Evolutionary conservation across 2,888 invertebrate genomes (phyloP).

Genomic region (Clunio marinus): DNA sequence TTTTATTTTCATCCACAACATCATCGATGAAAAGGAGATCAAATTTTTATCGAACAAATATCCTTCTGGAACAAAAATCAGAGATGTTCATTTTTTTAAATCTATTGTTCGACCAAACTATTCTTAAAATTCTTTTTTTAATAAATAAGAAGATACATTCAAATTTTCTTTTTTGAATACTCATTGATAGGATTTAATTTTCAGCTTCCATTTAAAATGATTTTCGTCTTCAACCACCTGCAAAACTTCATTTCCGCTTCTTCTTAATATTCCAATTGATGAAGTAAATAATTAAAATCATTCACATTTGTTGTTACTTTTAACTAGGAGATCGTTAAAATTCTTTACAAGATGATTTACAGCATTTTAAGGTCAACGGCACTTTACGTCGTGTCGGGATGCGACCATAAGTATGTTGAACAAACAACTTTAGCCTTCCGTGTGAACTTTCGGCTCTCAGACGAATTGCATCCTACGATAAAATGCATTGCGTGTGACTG

Average conservation of each 20-base stretch:
- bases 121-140: too few relatives aligned
- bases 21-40: too few relatives aligned
- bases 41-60: too few relatives aligned
- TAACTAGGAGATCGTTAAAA: conserved; percentile 22
- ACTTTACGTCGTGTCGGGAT: not conserved
- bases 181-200: too few relatives aligned
- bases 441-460: conserved; percentile 4
- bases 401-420: conserved; percentile 31
- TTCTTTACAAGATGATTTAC: not conserved
- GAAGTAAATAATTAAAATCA: conserved; percentile 1
- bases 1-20: too few relatives aligned
- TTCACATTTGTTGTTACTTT: not conserved
- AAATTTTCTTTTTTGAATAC: too few relatives aligned
- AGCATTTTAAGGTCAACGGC: not conserved
- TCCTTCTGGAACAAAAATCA: too few relatives aligned
- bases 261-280: not conserved
- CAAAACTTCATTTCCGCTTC: not conserved
- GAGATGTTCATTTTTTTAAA: too few relatives aligned
- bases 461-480: not conserved
- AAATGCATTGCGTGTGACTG: conserved; percentile 2
- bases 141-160: too few relatives aligned
- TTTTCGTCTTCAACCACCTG: conserved; percentile 8
- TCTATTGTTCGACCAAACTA: too few relatives aligned
- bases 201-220: too few relatives aligned
- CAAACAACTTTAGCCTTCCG: conserved; percentile 30